phyloP scores from a whole-genome alignment of 2,888 invertebrate species.

The Epiperipatus broadwayi region DNA sequence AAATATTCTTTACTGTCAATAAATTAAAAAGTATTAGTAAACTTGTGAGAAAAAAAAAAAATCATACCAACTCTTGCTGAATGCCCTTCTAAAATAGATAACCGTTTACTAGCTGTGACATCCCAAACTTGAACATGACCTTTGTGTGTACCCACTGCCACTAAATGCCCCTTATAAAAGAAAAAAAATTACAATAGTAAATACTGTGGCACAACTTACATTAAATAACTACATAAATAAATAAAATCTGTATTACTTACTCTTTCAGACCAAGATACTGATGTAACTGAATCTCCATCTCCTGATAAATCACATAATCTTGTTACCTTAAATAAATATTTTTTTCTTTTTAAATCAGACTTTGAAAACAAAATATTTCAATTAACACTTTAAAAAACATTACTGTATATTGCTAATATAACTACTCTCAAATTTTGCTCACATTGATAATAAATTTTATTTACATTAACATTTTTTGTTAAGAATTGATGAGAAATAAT shows the following conservation, averaged over 20 bases:
- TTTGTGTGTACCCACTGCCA: slow-evolving; percentile 93
- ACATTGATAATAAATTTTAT: too few relatives aligned
- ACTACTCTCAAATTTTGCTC: too few relatives aligned
- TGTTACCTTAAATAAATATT: slow-evolving; percentile 39
- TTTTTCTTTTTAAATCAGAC: too few relatives aligned
- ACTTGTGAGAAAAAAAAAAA: slow-evolving; percentile 4
- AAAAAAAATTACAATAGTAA: too few relatives aligned
- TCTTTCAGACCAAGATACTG: slow-evolving; percentile 95
- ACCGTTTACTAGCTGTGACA: slow-evolving; percentile 75
- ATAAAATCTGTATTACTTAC: slow-evolving; percentile 28
- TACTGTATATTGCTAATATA: too few relatives aligned
- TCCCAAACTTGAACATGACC: slow-evolving; percentile 98
- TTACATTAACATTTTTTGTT: too few relatives aligned
- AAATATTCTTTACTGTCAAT: too few relatives aligned
- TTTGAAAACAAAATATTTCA: too few relatives aligned
- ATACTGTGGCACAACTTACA: slow-evolving; percentile 12
- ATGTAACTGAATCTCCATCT: slow-evolving; percentile 86
- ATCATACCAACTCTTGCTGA: slow-evolving; percentile 42
- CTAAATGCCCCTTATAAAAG: slow-evolving; percentile 53
- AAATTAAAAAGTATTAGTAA: too few relatives aligned
- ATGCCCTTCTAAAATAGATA: slow-evolving; percentile 74
- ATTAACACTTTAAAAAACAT: too few relatives aligned
- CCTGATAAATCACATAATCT: slow-evolving; percentile 80
- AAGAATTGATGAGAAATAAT: too few relatives aligned
- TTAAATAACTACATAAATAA: neutral